Evolutionary conservation across 2,797 vertebrate genomes (phyloP), one percentile per base, ranked within the genome.

Genomic region (Novumbra hubbsi): DNA sequence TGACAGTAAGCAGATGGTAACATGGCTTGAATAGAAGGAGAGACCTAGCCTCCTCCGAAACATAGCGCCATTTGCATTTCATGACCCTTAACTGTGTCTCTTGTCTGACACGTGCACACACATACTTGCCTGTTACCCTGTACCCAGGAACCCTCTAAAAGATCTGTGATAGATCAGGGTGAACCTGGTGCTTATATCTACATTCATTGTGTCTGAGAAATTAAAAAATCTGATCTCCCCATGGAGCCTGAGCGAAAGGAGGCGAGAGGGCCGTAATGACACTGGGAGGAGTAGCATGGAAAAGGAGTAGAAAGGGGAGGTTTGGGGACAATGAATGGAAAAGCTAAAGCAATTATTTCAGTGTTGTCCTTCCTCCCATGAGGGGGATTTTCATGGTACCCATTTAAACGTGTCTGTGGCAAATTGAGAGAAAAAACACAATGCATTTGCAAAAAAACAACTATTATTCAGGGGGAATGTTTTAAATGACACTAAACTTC

Each of bases 1-100:
- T 95, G 94, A 94, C 94, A 86, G 91, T 90, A 92, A 96, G 93
- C 97, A 98, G 97, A 98, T 98, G 97, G 96, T 92, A 84, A 89
- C 82, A 17, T 81, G 86, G 90, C 86, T 91, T 81, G 78, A 16
- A 67, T 32, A 41, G 28, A 67, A 27, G 32, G 27, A 67, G 15
- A 38, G 17, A 28, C 65, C 3, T 32, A 68, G 30, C 19, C 48
- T 75, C 78, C 91, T 85, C 87, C 89, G 88, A 90, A 93, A 94
- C 93, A 95, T 93, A 92, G 89, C 19, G 30, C 73, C 48, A 94
- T 98, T 98, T 96, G 95, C 95, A 96, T 98, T 98, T 97, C 96
- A 98, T 98, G 95, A 98, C 94, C 91, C 88, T 94, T 96, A 95
- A 93, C 93, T 94, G 91, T 89, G 92, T 96, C 93, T 94, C 88